Evolutionary conservation across 1,140 invertebrate genomes (phyloP).

Genomic region (Sycobia sp.): DNA sequence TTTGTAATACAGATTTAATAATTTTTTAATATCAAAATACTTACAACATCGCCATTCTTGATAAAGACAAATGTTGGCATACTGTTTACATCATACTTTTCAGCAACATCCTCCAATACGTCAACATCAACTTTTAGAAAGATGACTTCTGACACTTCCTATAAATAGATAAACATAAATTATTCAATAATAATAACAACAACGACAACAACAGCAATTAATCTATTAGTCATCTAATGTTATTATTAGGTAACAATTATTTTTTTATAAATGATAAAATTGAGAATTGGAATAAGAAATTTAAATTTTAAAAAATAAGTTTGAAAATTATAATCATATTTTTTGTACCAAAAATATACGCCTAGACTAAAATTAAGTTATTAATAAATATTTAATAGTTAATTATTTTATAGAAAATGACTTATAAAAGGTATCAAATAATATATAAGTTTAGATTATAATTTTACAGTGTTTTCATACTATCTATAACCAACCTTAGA

Average conservation of each 20-base stretch:
- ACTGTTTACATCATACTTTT: slow-evolving; percentile 79
- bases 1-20: no score
- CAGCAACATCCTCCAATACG: slow-evolving; percentile 81
- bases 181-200: not conserved
- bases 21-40: slow-evolving; percentile 40
- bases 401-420: no score
- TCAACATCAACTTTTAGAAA: slow-evolving; percentile 86
- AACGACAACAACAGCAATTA: no score
- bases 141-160: slow-evolving; percentile 70
- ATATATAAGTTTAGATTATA: not conserved
- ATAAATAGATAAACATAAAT: slow-evolving; percentile 47
- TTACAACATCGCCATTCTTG: slow-evolving; percentile 73
- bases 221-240: no score
- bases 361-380: no score
- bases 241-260: no score
- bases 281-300: no score
- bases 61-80: slow-evolving; percentile 95
- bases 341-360: no score
- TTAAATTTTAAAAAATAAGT: no score
- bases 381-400: no score
- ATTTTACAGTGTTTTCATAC: not conserved
- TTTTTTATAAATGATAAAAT: not conserved
- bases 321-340: no score
- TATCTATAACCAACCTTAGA: slow-evolving; percentile 60
- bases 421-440: no score